These are phyloP conservation scores for Platysternon megacephalum DNA, from an alignment of 2,113 vertebrate genomes.

Conservation along the genomic window DNA sequence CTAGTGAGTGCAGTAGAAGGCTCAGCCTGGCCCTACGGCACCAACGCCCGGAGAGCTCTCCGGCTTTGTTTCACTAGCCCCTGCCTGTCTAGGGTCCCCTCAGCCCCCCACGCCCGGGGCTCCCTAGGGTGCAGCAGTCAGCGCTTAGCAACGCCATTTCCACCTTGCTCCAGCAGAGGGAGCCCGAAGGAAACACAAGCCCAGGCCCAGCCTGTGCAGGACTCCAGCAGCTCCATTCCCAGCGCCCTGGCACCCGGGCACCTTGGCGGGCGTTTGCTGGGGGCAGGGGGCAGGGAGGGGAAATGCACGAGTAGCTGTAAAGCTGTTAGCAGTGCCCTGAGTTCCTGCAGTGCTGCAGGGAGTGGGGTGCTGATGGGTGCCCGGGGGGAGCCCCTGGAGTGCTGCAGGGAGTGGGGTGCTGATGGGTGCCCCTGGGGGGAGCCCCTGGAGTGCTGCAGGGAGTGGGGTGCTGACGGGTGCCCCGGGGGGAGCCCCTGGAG, in stretches of 20 bases:
- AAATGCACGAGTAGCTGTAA: not conserved
- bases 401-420: fast-evolving
- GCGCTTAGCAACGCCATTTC: not conserved
- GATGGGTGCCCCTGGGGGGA: not conserved
- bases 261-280: too few relatives aligned
- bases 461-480: fast-evolving
- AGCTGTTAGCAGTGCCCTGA: not conserved
- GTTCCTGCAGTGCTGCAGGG: not conserved
- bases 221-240: not conserved
- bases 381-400: not conserved
- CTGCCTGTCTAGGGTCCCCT: not conserved
- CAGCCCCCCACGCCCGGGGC: too few relatives aligned
- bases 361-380: fast-evolving
- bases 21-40: too few relatives aligned
- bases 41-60: not conserved
- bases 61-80: too few relatives aligned
- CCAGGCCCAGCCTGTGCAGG: not conserved
- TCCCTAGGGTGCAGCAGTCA: too few relatives aligned
- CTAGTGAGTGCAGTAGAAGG: too few relatives aligned
- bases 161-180: not conserved
- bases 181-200: not conserved
- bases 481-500: not conserved
- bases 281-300: not conserved
- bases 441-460: not conserved
- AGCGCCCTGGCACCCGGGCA: too few relatives aligned